Evolutionary conservation across 2,888 invertebrate genomes (phyloP).

Genomic region (Dorcus parallelipipedus): DNA sequence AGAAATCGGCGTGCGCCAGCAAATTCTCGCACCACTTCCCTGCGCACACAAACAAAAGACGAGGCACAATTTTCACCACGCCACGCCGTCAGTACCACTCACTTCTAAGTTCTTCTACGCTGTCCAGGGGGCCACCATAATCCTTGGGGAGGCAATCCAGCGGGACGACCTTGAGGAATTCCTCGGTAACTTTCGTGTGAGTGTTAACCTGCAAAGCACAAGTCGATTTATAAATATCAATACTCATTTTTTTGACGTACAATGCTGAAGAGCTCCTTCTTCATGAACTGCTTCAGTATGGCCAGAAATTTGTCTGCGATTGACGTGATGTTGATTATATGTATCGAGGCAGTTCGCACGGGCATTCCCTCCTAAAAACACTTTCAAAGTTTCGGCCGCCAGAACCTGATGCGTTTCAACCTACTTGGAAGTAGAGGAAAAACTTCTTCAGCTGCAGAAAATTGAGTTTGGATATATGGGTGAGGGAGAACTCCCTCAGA

Average conservation of each 20-base stretch:
- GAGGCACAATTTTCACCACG: neutral
- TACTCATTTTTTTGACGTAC: slow-evolving; percentile 30
- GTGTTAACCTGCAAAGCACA: too few species aligned
- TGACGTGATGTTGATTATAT: slow-evolving; percentile 64
- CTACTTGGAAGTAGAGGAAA: slow-evolving; percentile 62
- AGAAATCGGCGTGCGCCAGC: slow-evolving; percentile 39
- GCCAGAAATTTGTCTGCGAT: slow-evolving; percentile 68
- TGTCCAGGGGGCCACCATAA: slow-evolving; percentile 12
- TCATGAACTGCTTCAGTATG: slow-evolving; percentile 68
- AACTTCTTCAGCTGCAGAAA: slow-evolving; percentile 63
- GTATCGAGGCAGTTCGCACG: slow-evolving; percentile 61
- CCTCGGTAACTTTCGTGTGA: too few species aligned
- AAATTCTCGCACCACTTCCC: slow-evolving; percentile 18
- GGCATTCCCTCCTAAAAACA: slow-evolving; percentile 61
- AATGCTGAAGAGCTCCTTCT: slow-evolving; percentile 57
- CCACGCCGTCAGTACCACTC: neutral
- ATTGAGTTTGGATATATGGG: slow-evolving; percentile 61
- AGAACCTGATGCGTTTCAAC: neutral
- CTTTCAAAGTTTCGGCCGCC: neutral
- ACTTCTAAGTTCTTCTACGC: slow-evolving; percentile 4
- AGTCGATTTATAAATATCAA: too few species aligned
- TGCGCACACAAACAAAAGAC: neutral
- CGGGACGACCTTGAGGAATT: slow-evolving; percentile 10
- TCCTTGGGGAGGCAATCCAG: slow-evolving; percentile 17
- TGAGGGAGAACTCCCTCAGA: slow-evolving; percentile 57